Conservation (phyloP, 2,113 vertebrate genomes). For the Panthera tigris region DNA sequence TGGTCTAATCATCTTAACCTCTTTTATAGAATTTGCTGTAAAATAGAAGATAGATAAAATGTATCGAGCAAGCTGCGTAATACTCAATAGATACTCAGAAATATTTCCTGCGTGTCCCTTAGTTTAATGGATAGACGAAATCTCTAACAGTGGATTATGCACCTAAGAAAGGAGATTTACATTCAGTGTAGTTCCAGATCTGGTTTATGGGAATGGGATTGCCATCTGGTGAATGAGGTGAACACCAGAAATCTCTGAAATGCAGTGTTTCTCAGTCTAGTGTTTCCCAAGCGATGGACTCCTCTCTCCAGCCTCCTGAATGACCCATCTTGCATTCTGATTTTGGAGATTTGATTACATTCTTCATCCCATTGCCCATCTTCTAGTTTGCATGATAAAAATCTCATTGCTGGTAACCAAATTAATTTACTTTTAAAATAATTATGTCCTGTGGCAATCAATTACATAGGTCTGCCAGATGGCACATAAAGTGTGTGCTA, state of each 20-base stretch:
- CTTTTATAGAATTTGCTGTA: neutral
- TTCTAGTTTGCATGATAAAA: constrained; percentile 62
- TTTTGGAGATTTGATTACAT: constrained; percentile 70
- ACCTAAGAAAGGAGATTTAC: neutral
- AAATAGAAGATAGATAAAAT: neutral
- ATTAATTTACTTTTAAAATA: constrained; percentile 70
- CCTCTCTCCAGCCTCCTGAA: neutral
- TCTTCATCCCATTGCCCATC: constrained; percentile 60
- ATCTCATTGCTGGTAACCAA: constrained; percentile 70
- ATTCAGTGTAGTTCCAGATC: neutral
- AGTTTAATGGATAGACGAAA: neutral
- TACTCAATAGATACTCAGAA: neutral
- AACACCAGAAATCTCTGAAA: neutral
- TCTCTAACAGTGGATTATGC: neutral
- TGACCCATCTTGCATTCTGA: neutral
- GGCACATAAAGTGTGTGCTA: neutral
- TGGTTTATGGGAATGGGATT: neutral
- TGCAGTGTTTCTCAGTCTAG: neutral
- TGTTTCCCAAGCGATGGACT: neutral
- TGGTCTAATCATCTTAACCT: neutral
- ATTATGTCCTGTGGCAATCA: constrained; percentile 64
- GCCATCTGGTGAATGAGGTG: neutral
- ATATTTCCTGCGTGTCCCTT: neutral
- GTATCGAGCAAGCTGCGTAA: neutral
- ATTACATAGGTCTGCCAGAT: constrained; percentile 44